Percentiles rank a stretch among this genome's conserved stretches.
Evolutionary conservation across 2,888 invertebrate species (phyloP).

Genomic region (Megaustenia siamemsis): DNA sequence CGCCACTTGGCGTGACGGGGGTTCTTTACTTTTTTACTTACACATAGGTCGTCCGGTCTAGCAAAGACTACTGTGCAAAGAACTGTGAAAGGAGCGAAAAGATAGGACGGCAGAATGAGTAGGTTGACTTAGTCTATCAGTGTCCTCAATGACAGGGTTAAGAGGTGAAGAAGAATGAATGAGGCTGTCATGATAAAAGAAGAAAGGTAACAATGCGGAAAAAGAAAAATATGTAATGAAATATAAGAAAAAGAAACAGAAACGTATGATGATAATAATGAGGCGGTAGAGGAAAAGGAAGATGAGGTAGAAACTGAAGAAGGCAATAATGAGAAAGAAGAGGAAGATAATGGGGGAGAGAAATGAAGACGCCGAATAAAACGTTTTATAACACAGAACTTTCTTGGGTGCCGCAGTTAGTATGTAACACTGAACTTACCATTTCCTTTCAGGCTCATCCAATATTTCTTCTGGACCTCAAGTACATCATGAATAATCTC

Average conservation of each 20-base stretch:
- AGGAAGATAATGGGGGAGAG: not conserved
- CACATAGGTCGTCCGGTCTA: too few relatives aligned
- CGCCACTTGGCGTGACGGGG: too few relatives aligned
- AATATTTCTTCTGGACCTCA: constrained; percentile 67
- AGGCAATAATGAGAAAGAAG: constrained; percentile 4
- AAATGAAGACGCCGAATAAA: not conserved
- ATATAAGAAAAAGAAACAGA: constrained; percentile 3
- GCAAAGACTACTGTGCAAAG: too few relatives aligned
- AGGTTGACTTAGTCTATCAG: too few relatives aligned
- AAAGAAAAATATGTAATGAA: not conserved
- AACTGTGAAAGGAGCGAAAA: too few relatives aligned
- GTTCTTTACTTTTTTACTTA: too few relatives aligned
- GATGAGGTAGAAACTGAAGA: constrained; percentile 22
- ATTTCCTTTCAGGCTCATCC: constrained; percentile 72
- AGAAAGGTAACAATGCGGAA: not conserved
- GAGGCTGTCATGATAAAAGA: not conserved
- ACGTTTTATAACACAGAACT: not conserved
- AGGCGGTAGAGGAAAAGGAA: too few relatives aligned
- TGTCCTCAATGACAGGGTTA: too few relatives aligned
- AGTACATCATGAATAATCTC: constrained; percentile 66
- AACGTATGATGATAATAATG: not conserved
- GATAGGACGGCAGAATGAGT: too few relatives aligned
- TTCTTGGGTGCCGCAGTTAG: too few relatives aligned
- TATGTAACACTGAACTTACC: constrained; percentile 60
- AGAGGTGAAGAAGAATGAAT: not conserved